These are phyloP conservation scores for Cephus runcator DNA, from an alignment of 2,888 invertebrate species.

Conservation along the genomic window DNA sequence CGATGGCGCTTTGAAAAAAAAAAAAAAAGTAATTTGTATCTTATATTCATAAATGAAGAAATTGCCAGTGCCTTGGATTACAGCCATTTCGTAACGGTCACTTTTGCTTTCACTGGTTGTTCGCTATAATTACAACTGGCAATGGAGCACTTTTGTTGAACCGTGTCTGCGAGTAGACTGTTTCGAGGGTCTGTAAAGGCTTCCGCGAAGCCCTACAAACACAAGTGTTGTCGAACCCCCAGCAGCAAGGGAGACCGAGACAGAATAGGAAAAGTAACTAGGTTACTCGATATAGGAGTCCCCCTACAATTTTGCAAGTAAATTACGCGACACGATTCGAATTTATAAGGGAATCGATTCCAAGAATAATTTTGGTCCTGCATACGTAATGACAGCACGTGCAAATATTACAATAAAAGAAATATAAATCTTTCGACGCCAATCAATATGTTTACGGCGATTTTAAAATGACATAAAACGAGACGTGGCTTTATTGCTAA, in stretches of 20 bases:
- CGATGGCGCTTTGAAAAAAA: not conserved
- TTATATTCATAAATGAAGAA: not conserved
- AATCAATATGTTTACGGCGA: not conserved
- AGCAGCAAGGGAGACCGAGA: conserved; percentile 13
- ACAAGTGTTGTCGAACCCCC: conserved; percentile 56
- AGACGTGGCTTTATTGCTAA: not conserved
- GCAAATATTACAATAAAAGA: not conserved
- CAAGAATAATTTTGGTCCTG: not conserved
- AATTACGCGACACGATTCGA: not conserved
- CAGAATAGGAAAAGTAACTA: conserved; percentile 33
- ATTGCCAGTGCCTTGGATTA: conserved; percentile 33
- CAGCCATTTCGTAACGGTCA: conserved; percentile 29
- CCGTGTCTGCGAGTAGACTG: conserved; percentile 46
- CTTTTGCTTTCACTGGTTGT: not conserved
- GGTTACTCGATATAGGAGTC: conserved; percentile 33
- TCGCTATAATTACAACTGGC: conserved; percentile 5
- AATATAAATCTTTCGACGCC: not conserved
- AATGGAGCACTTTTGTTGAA: conserved; percentile 29
- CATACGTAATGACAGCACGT: not conserved
- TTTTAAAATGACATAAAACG: not conserved
- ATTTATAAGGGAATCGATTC: not conserved
- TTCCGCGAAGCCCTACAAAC: conserved; percentile 55
- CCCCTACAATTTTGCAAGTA: not conserved
- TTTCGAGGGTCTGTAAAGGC: conserved; percentile 48
- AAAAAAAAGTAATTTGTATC: not conserved